phyloP scores from a whole-genome alignment of 2,797 vertebrate species.

The Tympanoctomys barrerae region DNA sequence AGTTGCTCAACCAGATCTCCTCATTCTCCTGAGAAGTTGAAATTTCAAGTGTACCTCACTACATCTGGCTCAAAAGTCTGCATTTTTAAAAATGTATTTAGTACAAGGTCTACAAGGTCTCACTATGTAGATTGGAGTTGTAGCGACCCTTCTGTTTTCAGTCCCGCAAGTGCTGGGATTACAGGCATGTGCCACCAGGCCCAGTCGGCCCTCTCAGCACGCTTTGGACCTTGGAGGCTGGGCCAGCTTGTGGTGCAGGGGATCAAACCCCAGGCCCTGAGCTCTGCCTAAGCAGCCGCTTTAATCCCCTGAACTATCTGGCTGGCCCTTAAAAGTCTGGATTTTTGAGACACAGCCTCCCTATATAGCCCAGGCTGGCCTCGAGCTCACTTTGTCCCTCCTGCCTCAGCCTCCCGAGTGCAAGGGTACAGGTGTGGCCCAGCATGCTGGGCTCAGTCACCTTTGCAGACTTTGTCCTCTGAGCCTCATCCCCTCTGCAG shows the following conservation, averaged over 20 bases:
- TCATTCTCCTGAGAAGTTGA: background rate
- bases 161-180: no score
- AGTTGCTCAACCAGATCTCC: background rate
- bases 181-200: no score
- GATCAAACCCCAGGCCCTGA: no score
- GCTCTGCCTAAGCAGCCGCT: no score
- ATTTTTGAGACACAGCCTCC: background rate
- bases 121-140: no score
- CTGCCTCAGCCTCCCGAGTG: background rate
- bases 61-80: background rate
- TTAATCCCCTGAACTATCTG: no score
- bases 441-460: background rate
- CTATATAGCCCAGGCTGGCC: background rate
- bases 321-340: no score
- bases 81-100: background rate
- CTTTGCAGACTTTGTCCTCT: background rate
- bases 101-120: no score
- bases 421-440: background rate
- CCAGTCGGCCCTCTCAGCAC: no score
- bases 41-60: background rate
- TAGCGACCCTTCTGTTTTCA: no score
- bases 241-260: no score
- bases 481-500: background rate
- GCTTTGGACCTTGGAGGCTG: no score
- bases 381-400: background rate